These are phyloP conservation scores for Petrosia ficiformis DNA, from an alignment of 37 sponge, comb jelly and placozoan species.

Conservation along the genomic window DNA sequence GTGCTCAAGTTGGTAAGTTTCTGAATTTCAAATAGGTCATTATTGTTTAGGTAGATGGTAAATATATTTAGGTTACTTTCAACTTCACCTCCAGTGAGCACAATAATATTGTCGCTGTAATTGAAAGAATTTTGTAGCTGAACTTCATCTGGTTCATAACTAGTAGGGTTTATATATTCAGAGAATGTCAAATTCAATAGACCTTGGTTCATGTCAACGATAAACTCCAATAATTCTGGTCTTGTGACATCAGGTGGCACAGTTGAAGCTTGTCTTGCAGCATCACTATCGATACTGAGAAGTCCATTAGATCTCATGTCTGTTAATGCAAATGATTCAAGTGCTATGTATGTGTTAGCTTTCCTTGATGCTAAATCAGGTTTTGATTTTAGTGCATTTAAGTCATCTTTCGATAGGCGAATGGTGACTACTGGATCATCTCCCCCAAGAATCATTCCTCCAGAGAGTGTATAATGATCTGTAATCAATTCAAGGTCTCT, in stretches of 20 bases:
- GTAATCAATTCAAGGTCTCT: slow-evolving; percentile 13
- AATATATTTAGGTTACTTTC: slow-evolving; percentile 46
- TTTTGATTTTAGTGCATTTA: slow-evolving; percentile 66
- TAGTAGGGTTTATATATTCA: slow-evolving; percentile 58
- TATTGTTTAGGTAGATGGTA: slow-evolving; percentile 28
- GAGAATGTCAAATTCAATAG: slow-evolving; percentile 67
- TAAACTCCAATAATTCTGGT: slow-evolving; percentile 53
- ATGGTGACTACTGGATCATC: slow-evolving; percentile 52
- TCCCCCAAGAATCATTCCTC: slow-evolving; percentile 45
- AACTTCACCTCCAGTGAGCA: slow-evolving; percentile 54
- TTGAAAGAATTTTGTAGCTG: slow-evolving; percentile 28
- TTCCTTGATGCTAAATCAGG: slow-evolving; percentile 38
- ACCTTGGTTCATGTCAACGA: slow-evolving; percentile 70
- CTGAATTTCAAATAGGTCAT: slow-evolving; percentile 56
- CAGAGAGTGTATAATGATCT: slow-evolving; percentile 53
- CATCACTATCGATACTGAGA: slow-evolving; percentile 8
- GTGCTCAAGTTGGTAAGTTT: slow-evolving; percentile 36
- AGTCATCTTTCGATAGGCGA: slow-evolving; percentile 56
- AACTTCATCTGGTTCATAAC: slow-evolving; percentile 26
- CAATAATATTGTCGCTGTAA: neutral
- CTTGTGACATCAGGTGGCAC: slow-evolving; percentile 35
- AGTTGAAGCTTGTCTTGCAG: slow-evolving; percentile 23
- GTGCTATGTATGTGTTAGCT: slow-evolving; percentile 50
- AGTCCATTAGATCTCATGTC: slow-evolving; percentile 69
- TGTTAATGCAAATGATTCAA: slow-evolving; percentile 33